Conservation (phyloP, 2,113 vertebrate species). For the Chloropsis hardwickii region DNA sequence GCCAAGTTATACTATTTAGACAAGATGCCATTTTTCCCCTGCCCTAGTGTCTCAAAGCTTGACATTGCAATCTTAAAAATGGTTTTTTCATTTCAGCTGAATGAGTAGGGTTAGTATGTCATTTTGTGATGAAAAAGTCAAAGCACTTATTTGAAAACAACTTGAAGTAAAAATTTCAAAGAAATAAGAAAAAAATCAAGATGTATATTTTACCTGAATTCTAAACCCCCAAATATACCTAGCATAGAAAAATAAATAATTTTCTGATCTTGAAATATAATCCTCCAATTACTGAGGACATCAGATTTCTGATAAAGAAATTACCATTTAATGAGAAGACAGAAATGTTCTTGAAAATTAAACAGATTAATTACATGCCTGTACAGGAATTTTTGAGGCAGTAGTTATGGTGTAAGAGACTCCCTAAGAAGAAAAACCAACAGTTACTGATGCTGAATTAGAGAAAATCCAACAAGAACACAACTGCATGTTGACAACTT, state of each 20-base stretch:
- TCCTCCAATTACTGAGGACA: not conserved
- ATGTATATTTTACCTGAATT: not conserved
- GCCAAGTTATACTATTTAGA: not conserved
- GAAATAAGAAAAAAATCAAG: not conserved
- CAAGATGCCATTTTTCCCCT: not conserved
- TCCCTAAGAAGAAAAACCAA: not conserved
- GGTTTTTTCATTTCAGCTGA: not conserved
- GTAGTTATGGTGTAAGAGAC: not conserved
- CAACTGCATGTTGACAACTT: not conserved
- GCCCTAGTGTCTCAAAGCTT: not conserved
- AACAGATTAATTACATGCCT: not conserved
- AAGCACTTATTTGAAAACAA: constrained; percentile 1
- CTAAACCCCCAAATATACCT: not conserved
- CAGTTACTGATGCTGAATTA: not conserved
- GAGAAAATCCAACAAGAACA: not conserved
- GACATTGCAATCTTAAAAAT: not conserved
- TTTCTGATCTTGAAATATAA: not conserved
- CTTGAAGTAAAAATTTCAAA: constrained; percentile 3
- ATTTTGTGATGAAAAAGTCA: not conserved
- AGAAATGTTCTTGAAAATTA: constrained; percentile 27
- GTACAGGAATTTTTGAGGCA: not conserved
- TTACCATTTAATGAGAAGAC: constrained; percentile 17
- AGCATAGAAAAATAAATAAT: not conserved
- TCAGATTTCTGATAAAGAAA: not conserved
- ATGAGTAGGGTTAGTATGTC: not conserved